A percentile compares a stretch with the other conserved stretches of the same genome.
Evolutionary conservation across 2,888 invertebrate genomes (phyloP).

Genomic region (Meiosimyza platycephala): DNA sequence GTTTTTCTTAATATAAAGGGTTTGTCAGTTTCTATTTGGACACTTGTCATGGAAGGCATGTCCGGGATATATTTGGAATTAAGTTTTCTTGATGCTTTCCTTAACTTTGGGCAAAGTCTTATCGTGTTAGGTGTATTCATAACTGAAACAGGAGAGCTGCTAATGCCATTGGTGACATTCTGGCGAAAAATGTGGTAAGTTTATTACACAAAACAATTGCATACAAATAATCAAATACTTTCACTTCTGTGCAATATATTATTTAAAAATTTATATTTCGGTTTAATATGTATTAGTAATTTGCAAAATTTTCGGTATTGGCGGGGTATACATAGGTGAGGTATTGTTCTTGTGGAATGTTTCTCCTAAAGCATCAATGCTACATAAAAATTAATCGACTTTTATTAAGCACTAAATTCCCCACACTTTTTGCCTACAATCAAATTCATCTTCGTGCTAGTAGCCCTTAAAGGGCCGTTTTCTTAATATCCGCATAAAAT

Average conservation of each 20-base stretch:
- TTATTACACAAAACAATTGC: not conserved
- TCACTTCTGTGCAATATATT: not conserved
- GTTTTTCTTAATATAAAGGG: slow-evolving; percentile 71
- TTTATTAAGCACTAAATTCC: too few relatives aligned
- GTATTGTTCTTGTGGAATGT: too few relatives aligned
- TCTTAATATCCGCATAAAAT: too few relatives aligned
- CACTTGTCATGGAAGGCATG: slow-evolving; percentile 82
- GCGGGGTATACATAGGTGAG: too few relatives aligned
- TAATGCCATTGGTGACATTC: slow-evolving; percentile 75
- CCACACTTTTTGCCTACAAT: too few relatives aligned
- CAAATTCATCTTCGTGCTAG: too few relatives aligned
- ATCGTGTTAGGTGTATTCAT: slow-evolving; percentile 90
- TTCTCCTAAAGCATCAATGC: too few relatives aligned
- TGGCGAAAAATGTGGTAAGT: slow-evolving; percentile 73
- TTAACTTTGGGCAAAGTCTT: slow-evolving; percentile 91
- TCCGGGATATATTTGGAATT: slow-evolving; percentile 92
- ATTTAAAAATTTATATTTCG: too few relatives aligned
- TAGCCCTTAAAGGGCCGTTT: too few relatives aligned
- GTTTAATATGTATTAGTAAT: too few relatives aligned
- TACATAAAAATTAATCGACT: too few relatives aligned
- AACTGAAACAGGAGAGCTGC: slow-evolving; percentile 80
- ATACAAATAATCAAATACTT: not conserved
- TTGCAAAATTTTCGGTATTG: too few relatives aligned
- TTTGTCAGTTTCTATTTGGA: slow-evolving; percentile 84
- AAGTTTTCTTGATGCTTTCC: slow-evolving; percentile 89